Percentiles rank a stretch among this genome's conserved stretches.
Evolutionary conservation across 2,888 invertebrate genomes (phyloP).

Genomic region (Lomographa bimaculata): DNA sequence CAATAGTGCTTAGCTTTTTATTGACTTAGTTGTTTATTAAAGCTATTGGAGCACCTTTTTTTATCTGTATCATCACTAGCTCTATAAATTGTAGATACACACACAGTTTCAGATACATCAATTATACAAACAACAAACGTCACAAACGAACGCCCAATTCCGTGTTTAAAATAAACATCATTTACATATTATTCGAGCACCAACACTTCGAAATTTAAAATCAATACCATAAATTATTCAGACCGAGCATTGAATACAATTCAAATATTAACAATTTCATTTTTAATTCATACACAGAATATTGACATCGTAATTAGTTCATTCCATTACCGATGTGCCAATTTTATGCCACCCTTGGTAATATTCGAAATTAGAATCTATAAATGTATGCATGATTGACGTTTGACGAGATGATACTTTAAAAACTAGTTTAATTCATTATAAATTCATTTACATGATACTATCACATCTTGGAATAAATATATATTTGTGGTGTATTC

Average conservation of each 20-base stretch:
- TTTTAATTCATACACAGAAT: conserved; percentile 51
- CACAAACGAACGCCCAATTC: conserved; percentile 14
- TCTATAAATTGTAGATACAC: too few species aligned
- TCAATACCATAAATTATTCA: conserved; percentile 72
- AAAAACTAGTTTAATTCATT: conserved; percentile 61
- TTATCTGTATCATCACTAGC: too few species aligned
- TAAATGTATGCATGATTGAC: conserved; percentile 69
- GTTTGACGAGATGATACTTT: conserved; percentile 49
- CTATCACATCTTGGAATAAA: conserved; percentile 36
- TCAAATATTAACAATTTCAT: conserved; percentile 52
- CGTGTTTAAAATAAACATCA: conserved; percentile 46
- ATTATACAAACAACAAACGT: conserved; percentile 7
- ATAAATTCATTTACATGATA: conserved; percentile 50
- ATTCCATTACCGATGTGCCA: conserved; percentile 54
- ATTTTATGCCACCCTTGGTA: conserved; percentile 51
- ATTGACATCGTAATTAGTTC: conserved; percentile 65
- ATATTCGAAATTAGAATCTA: conserved; percentile 49
- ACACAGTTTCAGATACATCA: too few species aligned
- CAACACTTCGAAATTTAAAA: conserved; percentile 70
- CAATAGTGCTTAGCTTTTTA: too few species aligned
- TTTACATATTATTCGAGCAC: conserved; percentile 60
- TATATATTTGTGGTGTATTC: conserved; percentile 12
- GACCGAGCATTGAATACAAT: conserved; percentile 54
- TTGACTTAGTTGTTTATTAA: too few species aligned
- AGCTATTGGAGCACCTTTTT: too few species aligned